Conservation (phyloP, 2,113 vertebrate genomes). For the Chloropsis hardwickii region DNA sequence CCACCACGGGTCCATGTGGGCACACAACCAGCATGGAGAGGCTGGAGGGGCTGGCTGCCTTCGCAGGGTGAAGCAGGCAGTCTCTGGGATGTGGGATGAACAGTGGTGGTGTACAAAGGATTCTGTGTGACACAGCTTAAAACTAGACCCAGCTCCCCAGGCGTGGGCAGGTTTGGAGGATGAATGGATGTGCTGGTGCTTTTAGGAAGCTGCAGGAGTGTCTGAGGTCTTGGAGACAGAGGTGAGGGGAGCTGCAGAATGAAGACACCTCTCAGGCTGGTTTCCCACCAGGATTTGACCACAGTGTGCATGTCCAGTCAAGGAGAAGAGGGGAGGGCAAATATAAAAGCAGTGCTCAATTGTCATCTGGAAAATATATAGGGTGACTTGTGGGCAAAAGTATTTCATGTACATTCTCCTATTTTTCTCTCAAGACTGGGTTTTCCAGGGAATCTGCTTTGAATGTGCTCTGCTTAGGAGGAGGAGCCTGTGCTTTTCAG, state of each 20-base stretch:
- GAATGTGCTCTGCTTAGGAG: background rate
- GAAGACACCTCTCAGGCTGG: background rate
- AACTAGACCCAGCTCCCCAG: background rate
- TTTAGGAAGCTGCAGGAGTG: background rate
- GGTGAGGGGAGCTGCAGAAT: background rate
- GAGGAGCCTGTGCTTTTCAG: background rate
- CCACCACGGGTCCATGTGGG: background rate
- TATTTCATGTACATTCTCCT: background rate
- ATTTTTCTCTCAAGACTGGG: background rate
- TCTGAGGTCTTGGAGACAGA: background rate
- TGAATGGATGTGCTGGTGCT: background rate
- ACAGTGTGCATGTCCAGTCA: background rate
- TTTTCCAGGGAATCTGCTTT: background rate
- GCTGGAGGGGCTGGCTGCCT: background rate
- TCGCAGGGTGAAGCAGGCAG: background rate
- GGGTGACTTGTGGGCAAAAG: background rate
- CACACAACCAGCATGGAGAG: background rate
- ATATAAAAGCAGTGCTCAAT: background rate
- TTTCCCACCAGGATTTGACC: background rate
- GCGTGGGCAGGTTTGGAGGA: background rate
- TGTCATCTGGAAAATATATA: background rate
- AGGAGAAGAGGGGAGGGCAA: background rate
- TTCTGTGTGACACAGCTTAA: background rate
- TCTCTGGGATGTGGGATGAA: fast-evolving
- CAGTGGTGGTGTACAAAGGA: background rate